These are phyloP conservation scores for Grapholita molesta DNA, from an alignment of 1,140 invertebrate genomes.

Conservation along the genomic window DNA sequence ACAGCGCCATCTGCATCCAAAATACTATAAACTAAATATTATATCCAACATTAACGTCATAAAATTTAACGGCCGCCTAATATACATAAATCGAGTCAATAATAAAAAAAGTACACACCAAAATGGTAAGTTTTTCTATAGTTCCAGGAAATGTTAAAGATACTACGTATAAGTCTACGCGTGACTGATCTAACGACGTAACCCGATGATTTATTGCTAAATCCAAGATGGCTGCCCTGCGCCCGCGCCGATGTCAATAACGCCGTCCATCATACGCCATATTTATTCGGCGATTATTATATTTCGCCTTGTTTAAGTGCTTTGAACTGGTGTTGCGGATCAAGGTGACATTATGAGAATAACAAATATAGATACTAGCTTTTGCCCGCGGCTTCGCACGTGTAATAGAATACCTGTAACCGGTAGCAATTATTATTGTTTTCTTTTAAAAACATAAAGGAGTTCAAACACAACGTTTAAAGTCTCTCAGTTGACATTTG, in stretches of 20 bases:
- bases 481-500: too few relatives aligned
- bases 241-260: constrained; percentile 57
- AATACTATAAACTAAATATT: neutral
- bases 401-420: too few relatives aligned
- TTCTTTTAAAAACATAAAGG: neutral
- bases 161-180: constrained; percentile 29
- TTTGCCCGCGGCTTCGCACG: too few relatives aligned
- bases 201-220: constrained; percentile 49
- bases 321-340: constrained; percentile 6
- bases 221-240: constrained; percentile 55
- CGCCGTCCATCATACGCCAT: constrained; percentile 62
- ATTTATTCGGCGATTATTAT: constrained; percentile 43
- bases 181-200: constrained; percentile 66
- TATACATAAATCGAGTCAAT: constrained; percentile 7
- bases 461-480: too few relatives aligned
- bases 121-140: neutral
- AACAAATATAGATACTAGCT: too few relatives aligned
- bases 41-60: neutral
- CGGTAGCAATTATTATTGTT: too few relatives aligned
- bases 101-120: neutral
- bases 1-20: neutral
- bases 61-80: neutral
- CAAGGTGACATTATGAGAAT: neutral
- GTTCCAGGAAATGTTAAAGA: neutral
- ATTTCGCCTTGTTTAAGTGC: constrained; percentile 3